Evolutionary conservation across 2,888 invertebrate species (phyloP).

Genomic region (Vesta saturnalis): DNA sequence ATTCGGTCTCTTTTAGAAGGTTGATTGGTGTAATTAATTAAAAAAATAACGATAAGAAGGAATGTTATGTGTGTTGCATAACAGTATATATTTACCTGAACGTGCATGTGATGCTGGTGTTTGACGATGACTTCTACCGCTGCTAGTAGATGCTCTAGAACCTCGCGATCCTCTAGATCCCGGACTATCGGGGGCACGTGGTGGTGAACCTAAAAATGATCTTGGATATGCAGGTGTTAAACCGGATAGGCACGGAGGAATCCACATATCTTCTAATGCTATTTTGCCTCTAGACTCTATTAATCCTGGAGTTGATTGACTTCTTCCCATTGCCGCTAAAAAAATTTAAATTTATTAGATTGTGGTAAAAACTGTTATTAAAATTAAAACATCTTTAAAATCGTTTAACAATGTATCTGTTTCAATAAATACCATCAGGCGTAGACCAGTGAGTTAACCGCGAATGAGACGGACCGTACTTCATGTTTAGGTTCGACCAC

Average conservation of each 20-base stretch:
- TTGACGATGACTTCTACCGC: constrained; percentile 61
- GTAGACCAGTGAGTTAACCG: too few relatives aligned
- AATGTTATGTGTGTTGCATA: too few relatives aligned
- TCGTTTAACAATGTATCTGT: too few relatives aligned
- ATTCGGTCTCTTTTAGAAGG: too few relatives aligned
- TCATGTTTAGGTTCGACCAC: too few relatives aligned
- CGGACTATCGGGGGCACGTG: constrained; percentile 64
- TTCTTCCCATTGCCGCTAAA: constrained; percentile 92
- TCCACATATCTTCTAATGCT: constrained; percentile 87
- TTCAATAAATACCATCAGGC: too few relatives aligned
- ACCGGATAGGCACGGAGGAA: constrained; percentile 64
- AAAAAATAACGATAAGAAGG: too few relatives aligned
- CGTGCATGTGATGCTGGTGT: constrained; percentile 60
- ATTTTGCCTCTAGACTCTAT: constrained; percentile 93
- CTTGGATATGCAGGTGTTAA: constrained; percentile 54
- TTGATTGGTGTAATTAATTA: too few relatives aligned
- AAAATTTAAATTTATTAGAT: too few relatives aligned
- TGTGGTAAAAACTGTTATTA: too few relatives aligned
- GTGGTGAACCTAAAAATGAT: constrained; percentile 58
- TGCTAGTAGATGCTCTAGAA: constrained; percentile 61
- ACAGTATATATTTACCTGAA: constrained; percentile 59
- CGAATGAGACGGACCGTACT: too few relatives aligned
- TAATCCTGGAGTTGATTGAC: constrained; percentile 95
- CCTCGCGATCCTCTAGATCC: constrained; percentile 58
- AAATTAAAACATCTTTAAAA: too few relatives aligned